Percentiles rank a stretch among this genome's conserved stretches.
phyloP scores from a whole-genome alignment of 2,888 invertebrate genomes.

The Andrena minutula region DNA sequence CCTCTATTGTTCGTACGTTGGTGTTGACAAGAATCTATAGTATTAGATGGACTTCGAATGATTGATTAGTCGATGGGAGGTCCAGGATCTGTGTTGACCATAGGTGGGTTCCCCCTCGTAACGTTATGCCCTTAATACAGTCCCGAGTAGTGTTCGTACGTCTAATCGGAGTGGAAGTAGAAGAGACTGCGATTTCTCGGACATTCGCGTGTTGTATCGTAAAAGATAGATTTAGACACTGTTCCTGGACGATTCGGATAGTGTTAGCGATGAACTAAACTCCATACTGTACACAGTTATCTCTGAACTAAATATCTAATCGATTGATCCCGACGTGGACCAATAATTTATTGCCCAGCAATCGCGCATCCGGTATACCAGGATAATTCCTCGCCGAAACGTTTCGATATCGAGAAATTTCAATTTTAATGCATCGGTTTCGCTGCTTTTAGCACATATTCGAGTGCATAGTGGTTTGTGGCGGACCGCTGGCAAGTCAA shows the following conservation, averaged over 20 bases:
- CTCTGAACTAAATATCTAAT: background rate
- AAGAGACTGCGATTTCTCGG: too few relatives aligned
- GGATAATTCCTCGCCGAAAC: conserved; percentile 21
- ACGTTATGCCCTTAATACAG: too few relatives aligned
- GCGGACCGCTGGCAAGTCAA: conserved; percentile 17
- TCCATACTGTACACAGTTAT: background rate
- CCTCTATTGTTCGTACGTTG: background rate
- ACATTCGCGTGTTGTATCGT: too few relatives aligned
- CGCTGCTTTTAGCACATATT: conserved; percentile 4
- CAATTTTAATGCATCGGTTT: conserved; percentile 21
- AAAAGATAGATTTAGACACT: too few relatives aligned
- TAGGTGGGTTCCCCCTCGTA: too few relatives aligned
- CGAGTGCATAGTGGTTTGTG: background rate
- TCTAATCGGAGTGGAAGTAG: too few relatives aligned
- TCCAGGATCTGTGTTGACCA: background rate
- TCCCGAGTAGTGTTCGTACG: too few relatives aligned
- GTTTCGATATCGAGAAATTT: conserved; percentile 1
- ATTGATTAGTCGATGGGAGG: background rate
- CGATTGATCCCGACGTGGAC: background rate
- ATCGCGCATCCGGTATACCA: background rate
- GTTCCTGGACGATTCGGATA: too few relatives aligned
- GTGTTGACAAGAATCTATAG: background rate
- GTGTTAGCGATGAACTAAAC: too few relatives aligned
- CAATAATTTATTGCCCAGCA: conserved; percentile 1
- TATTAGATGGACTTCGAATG: background rate